A percentile compares a stretch with the other conserved stretches of the same genome.
phyloP scores from a whole-genome alignment of 2,888 invertebrate genomes.

The Lasioglossum figueresi region DNA sequence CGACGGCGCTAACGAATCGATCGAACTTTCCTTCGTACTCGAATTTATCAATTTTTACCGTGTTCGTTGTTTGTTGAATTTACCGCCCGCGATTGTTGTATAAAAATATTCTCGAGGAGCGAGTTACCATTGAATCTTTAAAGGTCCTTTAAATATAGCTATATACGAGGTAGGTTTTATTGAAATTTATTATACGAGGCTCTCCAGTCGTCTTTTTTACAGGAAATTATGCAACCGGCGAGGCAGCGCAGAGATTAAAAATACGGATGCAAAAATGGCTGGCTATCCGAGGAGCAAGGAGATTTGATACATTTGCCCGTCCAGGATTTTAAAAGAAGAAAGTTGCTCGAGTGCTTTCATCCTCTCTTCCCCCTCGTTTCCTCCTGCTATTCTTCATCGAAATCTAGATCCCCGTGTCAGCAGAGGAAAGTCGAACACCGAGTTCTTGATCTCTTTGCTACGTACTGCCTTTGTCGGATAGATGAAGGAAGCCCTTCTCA shows the following conservation, averaged over 20 bases:
- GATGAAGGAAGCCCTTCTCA: conserved; percentile 15
- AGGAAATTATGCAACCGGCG: conserved; percentile 23
- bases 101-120: too few relatives aligned
- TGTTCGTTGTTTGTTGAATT: neutral
- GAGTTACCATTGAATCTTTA: too few relatives aligned
- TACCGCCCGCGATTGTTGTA: neutral
- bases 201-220: neutral
- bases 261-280: conserved; percentile 40
- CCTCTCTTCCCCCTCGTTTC: conserved; percentile 47
- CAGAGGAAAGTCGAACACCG: conserved; percentile 56
- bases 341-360: conserved; percentile 56
- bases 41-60: neutral
- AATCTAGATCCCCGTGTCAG: conserved; percentile 63
- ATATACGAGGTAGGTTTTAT: too few relatives aligned
- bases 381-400: conserved; percentile 58
- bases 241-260: conserved; percentile 31
- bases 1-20: neutral
- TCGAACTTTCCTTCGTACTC: neutral
- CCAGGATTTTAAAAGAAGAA: conserved; percentile 52
- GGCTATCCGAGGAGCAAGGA: conserved; percentile 37
- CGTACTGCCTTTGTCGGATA: conserved; percentile 38
- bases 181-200: too few relatives aligned
- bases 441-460: conserved; percentile 54
- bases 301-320: conserved; percentile 59
- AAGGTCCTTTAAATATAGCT: too few relatives aligned